Base-by-base conservation (phyloP, 2,888 invertebrate species). In the Neria commutata region DNA sequence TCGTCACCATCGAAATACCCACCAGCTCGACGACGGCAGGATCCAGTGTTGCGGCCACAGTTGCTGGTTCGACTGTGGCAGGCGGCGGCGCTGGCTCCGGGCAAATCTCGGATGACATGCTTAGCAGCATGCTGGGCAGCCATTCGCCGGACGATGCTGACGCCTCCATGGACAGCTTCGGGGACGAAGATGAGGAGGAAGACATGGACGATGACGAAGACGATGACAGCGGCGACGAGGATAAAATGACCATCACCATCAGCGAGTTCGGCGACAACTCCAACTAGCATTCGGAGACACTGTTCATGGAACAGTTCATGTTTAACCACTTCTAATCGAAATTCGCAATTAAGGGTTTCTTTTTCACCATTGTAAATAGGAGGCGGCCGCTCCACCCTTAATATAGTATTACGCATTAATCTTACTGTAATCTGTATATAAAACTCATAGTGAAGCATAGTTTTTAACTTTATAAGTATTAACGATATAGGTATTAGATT, bases 231-330 rank as follows among this genome's bases (percentile, higher is more conserved):
- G 80, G 69, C 2, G 76, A 79, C 63, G 79, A 79, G 17, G 73
- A 78, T 8, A 79, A 79, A 61, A 79, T 79, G 80, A 76, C 77
- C 58, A 79, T 80, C 67, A 77, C 77, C 19, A 72, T 79, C 11
- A 76, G 75, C 61, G 77, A 77, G 56, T 61, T 72, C 58, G 72
- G 73, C 11, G 79, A 79, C 11, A 80, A 74, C 56, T 79, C 79
- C 67, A 79, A 79, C 80, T 79, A 79, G 75, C 80, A 79, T 77
- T 72, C 78, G 73, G 80, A 79, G 63, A 72, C 76, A 54, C 80
- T 79, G 79, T 77, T 79, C 78, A 78, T 79, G 74, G 79, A 79
- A 79, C 79, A 79, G 80, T 79, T 77, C 62, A 74, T 74, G 65
- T 77, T 79, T 67, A 76, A 79, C 64, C 75, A 80, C 62, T 79